Evolutionary conservation across 23 tunicate genomes (phyloP).

Genomic region (Pegea sp.): DNA sequence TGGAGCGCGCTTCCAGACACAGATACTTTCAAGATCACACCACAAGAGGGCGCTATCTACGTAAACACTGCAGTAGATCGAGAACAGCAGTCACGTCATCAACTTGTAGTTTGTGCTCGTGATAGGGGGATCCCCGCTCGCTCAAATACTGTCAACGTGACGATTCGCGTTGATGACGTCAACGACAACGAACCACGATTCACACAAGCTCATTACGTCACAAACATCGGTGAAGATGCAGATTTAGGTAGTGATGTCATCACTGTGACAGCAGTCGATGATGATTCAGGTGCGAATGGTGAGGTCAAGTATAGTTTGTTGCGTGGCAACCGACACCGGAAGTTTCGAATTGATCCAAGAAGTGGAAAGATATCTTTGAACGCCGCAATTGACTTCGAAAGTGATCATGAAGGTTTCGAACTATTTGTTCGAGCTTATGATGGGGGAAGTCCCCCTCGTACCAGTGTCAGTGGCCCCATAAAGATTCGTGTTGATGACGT

Average conservation of each 20-base stretch:
- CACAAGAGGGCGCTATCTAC: conserved; percentile 17
- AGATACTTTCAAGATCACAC: conserved; percentile 16
- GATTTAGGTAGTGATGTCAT: conserved; percentile 30
- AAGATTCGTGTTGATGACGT: conserved; percentile 22
- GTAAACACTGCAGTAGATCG: conserved; percentile 29
- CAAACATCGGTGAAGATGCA: conserved; percentile 47
- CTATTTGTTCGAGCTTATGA: conserved; percentile 3
- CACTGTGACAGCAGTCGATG: conserved; percentile 57
- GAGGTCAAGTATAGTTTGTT: conserved; percentile 16
- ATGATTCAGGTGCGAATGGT: conserved; percentile 46
- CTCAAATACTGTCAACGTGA: conserved; percentile 10
- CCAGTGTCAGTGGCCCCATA: conserved; percentile 13
- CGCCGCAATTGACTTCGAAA: conserved; percentile 15
- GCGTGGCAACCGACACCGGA: conserved; percentile 8
- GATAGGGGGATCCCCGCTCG: conserved; percentile 27
- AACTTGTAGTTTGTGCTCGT: conserved; percentile 14
- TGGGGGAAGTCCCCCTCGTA: background rate
- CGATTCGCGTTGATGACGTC: conserved; percentile 42
- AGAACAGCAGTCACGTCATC: conserved; percentile 10
- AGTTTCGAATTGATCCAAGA: conserved; percentile 22
- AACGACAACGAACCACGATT: conserved; percentile 91
- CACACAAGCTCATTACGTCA: conserved; percentile 10
- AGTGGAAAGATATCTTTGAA: conserved; percentile 26
- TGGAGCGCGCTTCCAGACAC: conserved; percentile 5
- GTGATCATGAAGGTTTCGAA: conserved; percentile 11